Percentiles rank a stretch among this genome's conserved stretches.
Conservation (phyloP, 2,797 vertebrate species). For the Gambelia wislizenii region DNA sequence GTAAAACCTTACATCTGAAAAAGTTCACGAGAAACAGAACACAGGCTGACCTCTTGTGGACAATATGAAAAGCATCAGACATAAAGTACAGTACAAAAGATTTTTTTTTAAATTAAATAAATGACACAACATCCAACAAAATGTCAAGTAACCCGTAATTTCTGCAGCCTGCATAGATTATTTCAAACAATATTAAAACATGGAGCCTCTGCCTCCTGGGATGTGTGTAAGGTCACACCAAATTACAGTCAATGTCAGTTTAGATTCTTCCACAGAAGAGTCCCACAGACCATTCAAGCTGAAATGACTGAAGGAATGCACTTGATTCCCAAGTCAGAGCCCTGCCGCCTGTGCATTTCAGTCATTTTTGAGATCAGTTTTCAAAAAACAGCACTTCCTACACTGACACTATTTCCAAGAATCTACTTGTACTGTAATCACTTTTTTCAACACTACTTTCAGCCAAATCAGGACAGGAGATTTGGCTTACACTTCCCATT, state of each 20-base stretch:
- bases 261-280: neutral
- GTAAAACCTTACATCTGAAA: neutral
- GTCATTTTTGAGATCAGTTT: neutral
- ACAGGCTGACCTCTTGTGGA: conserved; percentile 37
- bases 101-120: conserved; percentile 9
- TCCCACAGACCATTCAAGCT: neutral
- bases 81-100: neutral
- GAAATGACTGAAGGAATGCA: neutral
- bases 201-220: neutral
- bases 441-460: neutral
- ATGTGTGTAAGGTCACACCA: neutral
- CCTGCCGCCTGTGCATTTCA: neutral
- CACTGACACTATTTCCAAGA: neutral
- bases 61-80: neutral
- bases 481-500: neutral
- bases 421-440: neutral
- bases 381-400: neutral
- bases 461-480: neutral
- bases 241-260: neutral
- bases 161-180: neutral
- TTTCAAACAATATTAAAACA: neutral
- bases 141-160: neutral
- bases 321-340: neutral
- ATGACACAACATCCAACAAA: neutral
- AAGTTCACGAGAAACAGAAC: neutral